Evolutionary conservation across 2,113 vertebrate genomes (phyloP), one percentile per base, ranked within the genome.

Genomic region (Quiscalus mexicanus): DNA sequence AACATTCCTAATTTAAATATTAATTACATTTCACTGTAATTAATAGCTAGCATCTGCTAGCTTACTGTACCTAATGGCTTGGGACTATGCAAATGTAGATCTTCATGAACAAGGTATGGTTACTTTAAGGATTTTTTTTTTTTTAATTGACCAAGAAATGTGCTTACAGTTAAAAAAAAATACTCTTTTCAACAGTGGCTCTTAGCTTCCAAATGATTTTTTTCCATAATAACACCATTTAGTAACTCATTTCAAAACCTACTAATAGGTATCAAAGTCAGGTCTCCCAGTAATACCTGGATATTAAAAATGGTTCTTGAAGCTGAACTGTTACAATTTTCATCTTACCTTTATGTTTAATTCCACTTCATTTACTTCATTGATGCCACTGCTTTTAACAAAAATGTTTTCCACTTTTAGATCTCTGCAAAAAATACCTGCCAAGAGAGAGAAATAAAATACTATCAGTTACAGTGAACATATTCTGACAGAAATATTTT

Each of bases 351-450:
- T 99, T 97, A 99, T 99, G 93, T 98, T 98, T 96, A 99, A 98
- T 92, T 97, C 97, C 92, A 96, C 97, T 96, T 98, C 96, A 63
- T 98, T 97, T 93, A 97, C 96, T 82, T 97, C 97, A 93, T 96
- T 90, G 37, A 96, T 94, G 59, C 97, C 98, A 96, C 94, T 97
- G 96, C 98, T 98, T 98, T 99, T 99, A 97, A 99, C 98, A 87
- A 99, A 98, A 98, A 99, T 99, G 97, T 99, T 99, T 97, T 99
- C 99, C 96, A 99, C 97, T 97, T 99, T 99, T 93, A 99, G 98
- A 97, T 99, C 98, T 85, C 98, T 97, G 67, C 97, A 98, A 91
- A 98, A 97, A 94, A 98, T 99, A 97, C 98, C 99, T 99, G 97
- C 62, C 96, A 94, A 97, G 71, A 95, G 62, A 95, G 79, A 69